Evolutionary conservation across 2,797 vertebrate species (phyloP), one percentile per base, ranked within the genome.

Genomic region (Hozukius guyotensis): DNA sequence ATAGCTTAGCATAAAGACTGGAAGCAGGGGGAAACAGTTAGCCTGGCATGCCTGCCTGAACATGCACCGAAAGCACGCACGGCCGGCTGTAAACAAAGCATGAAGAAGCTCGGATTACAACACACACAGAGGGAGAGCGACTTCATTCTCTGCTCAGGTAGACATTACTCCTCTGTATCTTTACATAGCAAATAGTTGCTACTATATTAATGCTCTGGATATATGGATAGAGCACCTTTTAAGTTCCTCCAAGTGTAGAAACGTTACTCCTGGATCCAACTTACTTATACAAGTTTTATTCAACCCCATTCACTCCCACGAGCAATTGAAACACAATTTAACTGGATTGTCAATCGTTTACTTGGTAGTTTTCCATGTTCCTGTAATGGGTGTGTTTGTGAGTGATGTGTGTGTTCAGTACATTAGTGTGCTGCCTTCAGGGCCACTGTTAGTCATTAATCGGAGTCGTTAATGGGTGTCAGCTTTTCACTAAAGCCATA

Each of bases 391-490:
- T 87, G 88, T 85, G 73, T 82, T 80, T 73, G 61, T 88, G 72
- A 85, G 76, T 6, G 69, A 62, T 81, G 31, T 76, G 77, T 85
- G 57, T 85, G 67, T 83, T 78, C 53, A 59, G 79, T 46, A 70
- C 59, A 76, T 87, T 66, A 78, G 75, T 65, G 79, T 66, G 72
- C 73, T 89, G 81, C 87, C 88, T 87, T 88, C 79, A 64, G 86
- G 85, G 80, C 72, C 49, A 70, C 55, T 62, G 87, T 92, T 87
- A 90, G 87, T 85, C 90, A 92, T 92, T 94, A 91, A 87, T 81
- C 80, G 7, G 38, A 72, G 70, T 70, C 8, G 67, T 89, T 92
- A 92, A 93, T 90, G 83, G 77, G 66, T 82, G 57, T 76, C 68
- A 34, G 63, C 73, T 71, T 63, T 79, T 86, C 62, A 66, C 24